phyloP scores from a whole-genome alignment of 2,113 vertebrate species.

The Gorsachius goisagi region DNA sequence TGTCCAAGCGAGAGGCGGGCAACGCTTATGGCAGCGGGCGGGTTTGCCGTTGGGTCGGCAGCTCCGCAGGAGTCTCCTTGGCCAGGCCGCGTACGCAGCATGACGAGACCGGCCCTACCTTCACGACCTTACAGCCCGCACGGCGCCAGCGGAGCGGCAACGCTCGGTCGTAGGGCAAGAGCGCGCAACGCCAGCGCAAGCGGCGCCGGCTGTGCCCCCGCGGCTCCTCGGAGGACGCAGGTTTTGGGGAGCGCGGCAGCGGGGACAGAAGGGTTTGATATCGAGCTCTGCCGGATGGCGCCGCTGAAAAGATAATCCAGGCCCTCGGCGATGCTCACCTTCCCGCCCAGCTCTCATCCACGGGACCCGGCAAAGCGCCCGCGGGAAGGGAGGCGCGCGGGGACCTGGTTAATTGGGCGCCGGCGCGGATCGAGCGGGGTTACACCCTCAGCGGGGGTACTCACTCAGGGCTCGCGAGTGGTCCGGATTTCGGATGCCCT shows the following conservation, averaged over 20 bases:
- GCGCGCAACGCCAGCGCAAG: rapidly evolving
- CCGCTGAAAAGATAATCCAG: background rate
- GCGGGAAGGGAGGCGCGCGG: rapidly evolving
- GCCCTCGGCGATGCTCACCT: background rate
- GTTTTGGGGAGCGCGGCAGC: too few species aligned
- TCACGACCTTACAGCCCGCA: too few species aligned
- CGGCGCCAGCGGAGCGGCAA: background rate
- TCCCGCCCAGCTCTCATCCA: background rate
- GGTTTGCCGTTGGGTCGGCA: too few species aligned
- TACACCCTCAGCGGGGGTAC: background rate
- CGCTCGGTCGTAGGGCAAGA: rapidly evolving
- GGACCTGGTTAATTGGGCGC: rapidly evolving
- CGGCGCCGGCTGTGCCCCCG: background rate
- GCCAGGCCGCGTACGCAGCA: rapidly evolving
- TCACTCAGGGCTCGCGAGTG: slow-evolving; percentile 78
- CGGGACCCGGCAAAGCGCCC: rapidly evolving
- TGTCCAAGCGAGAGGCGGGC: background rate
- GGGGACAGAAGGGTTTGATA: background rate
- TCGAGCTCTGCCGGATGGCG: too few species aligned
- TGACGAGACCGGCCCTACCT: background rate
- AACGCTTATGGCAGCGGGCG: too few species aligned
- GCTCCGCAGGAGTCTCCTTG: background rate
- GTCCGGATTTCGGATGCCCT: slow-evolving; percentile 79
- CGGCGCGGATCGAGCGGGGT: rapidly evolving
- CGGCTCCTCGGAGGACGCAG: rapidly evolving